Conservation (phyloP, 2,113 vertebrate species). For the Saccopteryx bilineata region DNA sequence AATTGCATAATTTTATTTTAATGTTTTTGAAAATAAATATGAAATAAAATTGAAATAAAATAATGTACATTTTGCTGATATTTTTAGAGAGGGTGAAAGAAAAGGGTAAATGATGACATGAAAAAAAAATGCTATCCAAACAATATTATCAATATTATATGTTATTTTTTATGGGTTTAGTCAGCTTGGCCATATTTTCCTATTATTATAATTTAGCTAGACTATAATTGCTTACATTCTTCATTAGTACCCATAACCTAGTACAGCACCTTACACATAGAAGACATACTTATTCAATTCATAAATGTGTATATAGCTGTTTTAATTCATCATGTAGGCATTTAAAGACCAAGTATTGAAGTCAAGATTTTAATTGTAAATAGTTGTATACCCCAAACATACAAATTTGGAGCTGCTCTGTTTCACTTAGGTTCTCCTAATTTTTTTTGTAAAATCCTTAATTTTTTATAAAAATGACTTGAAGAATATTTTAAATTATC, state of each 20-base stretch:
- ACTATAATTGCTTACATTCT: not conserved
- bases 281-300: not conserved
- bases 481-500: not conserved
- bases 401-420: not conserved
- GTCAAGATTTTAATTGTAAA: not conserved
- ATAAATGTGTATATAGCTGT: not conserved
- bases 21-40: not conserved
- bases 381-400: not conserved
- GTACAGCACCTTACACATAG: too few species aligned
- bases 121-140: not conserved
- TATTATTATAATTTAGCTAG: not conserved
- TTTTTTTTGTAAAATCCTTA: not conserved
- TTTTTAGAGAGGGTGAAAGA: not conserved
- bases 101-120: not conserved
- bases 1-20: not conserved
- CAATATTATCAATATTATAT: not conserved
- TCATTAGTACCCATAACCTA: not conserved
- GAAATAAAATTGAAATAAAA: constrained; percentile 11
- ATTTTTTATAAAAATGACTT: constrained; percentile 31
- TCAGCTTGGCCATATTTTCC: not conserved
- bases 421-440: not conserved
- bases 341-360: not conserved
- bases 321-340: not conserved
- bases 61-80: not conserved
- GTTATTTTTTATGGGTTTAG: not conserved